These are phyloP conservation scores for Mimumesa dahlbomi DNA, from an alignment of 2,888 invertebrate genomes.

Conservation along the genomic window DNA sequence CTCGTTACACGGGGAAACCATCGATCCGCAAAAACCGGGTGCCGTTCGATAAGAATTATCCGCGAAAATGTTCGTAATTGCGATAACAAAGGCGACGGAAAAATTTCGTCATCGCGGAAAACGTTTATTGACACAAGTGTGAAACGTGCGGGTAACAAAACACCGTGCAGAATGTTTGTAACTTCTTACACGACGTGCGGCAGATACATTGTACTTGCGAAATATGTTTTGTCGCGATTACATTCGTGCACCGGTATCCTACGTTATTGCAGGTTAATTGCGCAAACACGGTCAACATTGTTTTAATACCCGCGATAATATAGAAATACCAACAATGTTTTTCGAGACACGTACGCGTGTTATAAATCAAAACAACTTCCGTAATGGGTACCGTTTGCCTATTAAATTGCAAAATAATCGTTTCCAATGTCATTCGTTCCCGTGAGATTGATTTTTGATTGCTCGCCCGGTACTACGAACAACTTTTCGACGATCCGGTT, in stretches of 20 bases:
- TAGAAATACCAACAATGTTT: not conserved
- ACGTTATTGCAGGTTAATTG: conserved; percentile 46
- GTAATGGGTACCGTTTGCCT: conserved; percentile 20
- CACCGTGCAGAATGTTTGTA: not conserved
- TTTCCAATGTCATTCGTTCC: conserved; percentile 5
- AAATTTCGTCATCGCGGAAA: too few relatives aligned
- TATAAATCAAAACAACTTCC: conserved; percentile 18
- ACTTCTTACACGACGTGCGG: not conserved
- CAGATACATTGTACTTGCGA: conserved; percentile 18
- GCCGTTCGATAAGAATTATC: conserved; percentile 12
- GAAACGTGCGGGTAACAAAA: not conserved
- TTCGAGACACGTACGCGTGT: conserved; percentile 16
- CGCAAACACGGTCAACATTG: conserved; percentile 12
- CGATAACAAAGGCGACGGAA: not conserved
- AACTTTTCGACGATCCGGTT: conserved; percentile 8
- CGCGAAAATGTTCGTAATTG: not conserved
- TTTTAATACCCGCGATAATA: not conserved
- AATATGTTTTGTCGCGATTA: conserved; percentile 41
- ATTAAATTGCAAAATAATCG: conserved; percentile 48
- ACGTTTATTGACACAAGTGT: not conserved
- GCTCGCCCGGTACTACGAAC: conserved; percentile 36
- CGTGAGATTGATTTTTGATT: conserved; percentile 49
- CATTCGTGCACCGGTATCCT: conserved; percentile 10
- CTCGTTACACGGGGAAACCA: conserved; percentile 29
- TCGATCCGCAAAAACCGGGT: conserved; percentile 9